A percentile compares a stretch with the other conserved stretches of the same genome.
Conservation (phyloP, 2,888 invertebrate species). For the Eutolmus rufibarbis region DNA sequence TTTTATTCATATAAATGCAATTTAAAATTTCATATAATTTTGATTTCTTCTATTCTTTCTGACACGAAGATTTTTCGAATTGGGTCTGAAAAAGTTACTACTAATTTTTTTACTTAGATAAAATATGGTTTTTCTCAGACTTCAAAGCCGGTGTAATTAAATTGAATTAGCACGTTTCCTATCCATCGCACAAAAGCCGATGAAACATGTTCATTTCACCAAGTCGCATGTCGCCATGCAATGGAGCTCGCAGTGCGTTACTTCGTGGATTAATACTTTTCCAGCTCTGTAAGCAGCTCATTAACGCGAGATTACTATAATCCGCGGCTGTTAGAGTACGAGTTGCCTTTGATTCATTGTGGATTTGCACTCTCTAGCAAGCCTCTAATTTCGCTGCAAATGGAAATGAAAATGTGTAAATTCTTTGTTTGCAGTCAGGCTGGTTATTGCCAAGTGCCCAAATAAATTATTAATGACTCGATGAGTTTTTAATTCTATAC, state of each 20-base stretch:
- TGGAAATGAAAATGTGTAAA: background rate
- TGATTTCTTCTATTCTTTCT: no score
- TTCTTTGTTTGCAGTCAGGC: background rate
- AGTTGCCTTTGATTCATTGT: background rate
- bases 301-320: background rate
- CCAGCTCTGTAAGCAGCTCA: background rate
- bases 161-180: background rate
- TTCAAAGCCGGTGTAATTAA: background rate
- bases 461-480: conserved; percentile 9
- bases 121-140: background rate
- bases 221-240: background rate
- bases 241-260: background rate
- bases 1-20: background rate
- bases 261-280: background rate
- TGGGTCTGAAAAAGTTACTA: no score
- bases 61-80: no score
- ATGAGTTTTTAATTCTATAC: background rate
- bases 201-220: background rate
- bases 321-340: background rate
- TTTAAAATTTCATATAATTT: background rate
- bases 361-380: background rate
- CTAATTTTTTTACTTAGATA: background rate
- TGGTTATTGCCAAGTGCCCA: background rate
- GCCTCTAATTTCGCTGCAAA: background rate
- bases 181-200: background rate